Evolutionary conservation across 2,113 vertebrate genomes (phyloP).

Genomic region (Gnathonemus echidnorhynchus): DNA sequence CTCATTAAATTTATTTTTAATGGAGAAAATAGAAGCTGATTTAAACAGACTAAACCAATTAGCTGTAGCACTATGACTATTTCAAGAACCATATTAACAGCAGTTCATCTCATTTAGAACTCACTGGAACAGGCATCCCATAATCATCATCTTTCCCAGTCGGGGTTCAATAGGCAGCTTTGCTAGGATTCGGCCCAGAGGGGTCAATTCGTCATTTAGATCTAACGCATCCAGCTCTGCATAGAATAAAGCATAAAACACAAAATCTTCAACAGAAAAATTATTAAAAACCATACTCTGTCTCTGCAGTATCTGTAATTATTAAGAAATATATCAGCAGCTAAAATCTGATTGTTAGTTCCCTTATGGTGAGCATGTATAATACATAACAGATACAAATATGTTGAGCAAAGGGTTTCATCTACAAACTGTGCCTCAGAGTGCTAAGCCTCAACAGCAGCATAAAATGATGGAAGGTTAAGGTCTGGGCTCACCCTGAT

Average conservation of each 20-base stretch:
- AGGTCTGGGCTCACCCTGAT: neutral
- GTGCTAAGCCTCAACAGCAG: neutral
- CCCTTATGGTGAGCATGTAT: neutral
- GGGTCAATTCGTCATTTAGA: conserved; percentile 84
- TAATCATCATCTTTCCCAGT: conserved; percentile 98
- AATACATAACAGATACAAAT: neutral
- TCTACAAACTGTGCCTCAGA: neutral
- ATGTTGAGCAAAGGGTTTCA: neutral
- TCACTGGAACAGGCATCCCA: conserved; percentile 94
- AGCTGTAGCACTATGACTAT: neutral
- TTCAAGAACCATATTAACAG: neutral
- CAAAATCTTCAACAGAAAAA: neutral
- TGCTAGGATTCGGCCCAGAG: conserved; percentile 85
- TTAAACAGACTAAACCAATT: neutral
- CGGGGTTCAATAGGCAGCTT: conserved; percentile 90
- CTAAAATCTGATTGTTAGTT: neutral
- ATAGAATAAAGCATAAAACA: conserved; percentile 24
- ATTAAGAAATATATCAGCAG: neutral
- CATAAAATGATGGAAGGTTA: neutral
- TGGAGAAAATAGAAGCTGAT: neutral
- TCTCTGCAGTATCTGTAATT: neutral
- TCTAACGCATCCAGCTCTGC: conserved; percentile 89
- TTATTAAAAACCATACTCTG: neutral
- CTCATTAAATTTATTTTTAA: neutral
- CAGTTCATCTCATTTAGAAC: conserved; percentile 34